These are phyloP conservation scores for Kuschelorhynchus macadamiae DNA, from an alignment of 2,888 invertebrate genomes.

Conservation along the genomic window DNA sequence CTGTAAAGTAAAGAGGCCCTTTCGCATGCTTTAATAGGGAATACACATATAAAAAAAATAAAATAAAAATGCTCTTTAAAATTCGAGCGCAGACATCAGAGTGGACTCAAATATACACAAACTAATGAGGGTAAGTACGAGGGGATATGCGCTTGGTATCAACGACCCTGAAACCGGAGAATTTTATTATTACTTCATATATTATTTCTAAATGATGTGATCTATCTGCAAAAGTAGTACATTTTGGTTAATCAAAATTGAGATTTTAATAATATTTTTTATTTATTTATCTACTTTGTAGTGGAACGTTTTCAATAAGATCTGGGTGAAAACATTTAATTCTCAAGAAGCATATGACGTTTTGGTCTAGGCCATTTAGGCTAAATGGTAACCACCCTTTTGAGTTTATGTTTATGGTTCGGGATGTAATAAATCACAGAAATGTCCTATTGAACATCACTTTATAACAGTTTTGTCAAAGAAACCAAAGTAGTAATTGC, in stretches of 20 bases:
- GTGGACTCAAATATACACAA: conserved; percentile 2
- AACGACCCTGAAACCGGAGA: too few relatives aligned
- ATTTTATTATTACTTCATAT: too few relatives aligned
- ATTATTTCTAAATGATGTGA: neutral
- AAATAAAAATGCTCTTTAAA: neutral
- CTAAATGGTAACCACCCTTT: neutral
- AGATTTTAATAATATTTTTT: neutral
- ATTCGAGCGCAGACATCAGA: neutral
- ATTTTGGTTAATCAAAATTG: too few relatives aligned
- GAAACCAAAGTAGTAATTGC: neutral
- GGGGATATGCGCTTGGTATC: neutral
- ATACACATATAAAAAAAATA: neutral
- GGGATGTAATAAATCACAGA: too few relatives aligned
- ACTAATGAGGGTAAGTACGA: conserved; percentile 8
- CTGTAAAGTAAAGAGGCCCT: conserved; percentile 1
- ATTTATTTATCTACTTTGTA: neutral
- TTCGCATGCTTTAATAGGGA: neutral
- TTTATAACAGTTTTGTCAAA: neutral
- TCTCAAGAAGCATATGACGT: too few relatives aligned
- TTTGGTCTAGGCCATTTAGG: neutral
- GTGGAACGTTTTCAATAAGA: too few relatives aligned
- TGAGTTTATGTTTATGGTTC: too few relatives aligned
- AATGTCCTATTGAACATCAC: too few relatives aligned
- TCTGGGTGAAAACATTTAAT: too few relatives aligned
- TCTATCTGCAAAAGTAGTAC: too few relatives aligned